These are phyloP conservation scores for Andricus grossulariae DNA, from an alignment of 1,140 invertebrate genomes.

Conservation along the genomic window DNA sequence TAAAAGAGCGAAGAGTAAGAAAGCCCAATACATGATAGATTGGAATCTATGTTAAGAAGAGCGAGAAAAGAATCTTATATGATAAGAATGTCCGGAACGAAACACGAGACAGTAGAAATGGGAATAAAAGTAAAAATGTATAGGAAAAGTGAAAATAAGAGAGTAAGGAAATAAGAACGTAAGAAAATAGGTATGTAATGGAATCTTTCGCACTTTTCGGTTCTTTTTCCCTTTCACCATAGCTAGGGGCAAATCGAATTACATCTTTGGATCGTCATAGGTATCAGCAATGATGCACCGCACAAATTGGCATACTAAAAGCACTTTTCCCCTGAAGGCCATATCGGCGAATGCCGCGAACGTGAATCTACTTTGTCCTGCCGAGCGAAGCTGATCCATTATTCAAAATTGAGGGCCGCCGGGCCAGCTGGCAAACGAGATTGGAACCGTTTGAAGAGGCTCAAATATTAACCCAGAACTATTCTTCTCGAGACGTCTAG, in stretches of 20 bases:
- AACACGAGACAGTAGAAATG: constrained; percentile 23
- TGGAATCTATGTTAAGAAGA: not conserved
- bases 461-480: constrained; percentile 55
- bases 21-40: not conserved
- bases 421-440: constrained; percentile 49
- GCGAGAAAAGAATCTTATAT: not conserved
- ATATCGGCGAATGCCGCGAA: constrained; percentile 5
- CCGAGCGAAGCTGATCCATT: constrained; percentile 53
- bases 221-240: constrained; percentile 14
- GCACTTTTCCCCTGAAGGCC: constrained; percentile 44
- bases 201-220: constrained; percentile 7
- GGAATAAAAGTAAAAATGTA: constrained; percentile 6
- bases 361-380: constrained; percentile 52
- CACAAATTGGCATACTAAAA: constrained; percentile 48
- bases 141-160: constrained; percentile 10
- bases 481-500: constrained; percentile 39
- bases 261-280: constrained; percentile 26
- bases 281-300: constrained; percentile 39
- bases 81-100: not conserved
- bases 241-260: not conserved
- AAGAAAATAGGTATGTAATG: constrained; percentile 9
- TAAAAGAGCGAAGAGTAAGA: not conserved
- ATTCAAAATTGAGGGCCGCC: constrained; percentile 51
- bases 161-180: constrained; percentile 18
- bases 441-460: constrained; percentile 48